Evolutionary conservation across 2,888 invertebrate genomes (phyloP).

Genomic region (Megaustenia siamemsis): DNA sequence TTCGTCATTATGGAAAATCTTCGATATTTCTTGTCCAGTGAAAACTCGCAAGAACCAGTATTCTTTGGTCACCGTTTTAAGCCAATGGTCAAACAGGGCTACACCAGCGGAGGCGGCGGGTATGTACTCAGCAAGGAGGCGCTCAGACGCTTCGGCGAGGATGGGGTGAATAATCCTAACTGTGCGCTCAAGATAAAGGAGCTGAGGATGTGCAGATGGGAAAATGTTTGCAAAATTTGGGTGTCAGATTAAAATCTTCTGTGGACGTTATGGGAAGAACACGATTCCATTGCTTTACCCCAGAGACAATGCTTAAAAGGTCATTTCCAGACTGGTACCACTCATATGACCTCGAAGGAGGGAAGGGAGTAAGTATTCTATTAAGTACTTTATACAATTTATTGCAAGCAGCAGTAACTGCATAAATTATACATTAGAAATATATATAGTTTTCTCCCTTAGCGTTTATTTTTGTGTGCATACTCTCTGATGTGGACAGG

Average conservation of each 20-base stretch:
- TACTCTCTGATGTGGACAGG: no score
- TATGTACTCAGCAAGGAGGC: conserved; percentile 95
- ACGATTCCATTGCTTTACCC: conserved; percentile 77
- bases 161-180: conserved; percentile 76
- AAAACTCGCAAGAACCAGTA: background rate
- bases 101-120: conserved; percentile 83
- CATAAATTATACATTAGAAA: no score
- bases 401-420: no score
- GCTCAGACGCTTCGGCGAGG: conserved; percentile 85
- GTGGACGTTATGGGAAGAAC: conserved; percentile 72
- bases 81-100: background rate
- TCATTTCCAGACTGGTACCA: conserved; percentile 23
- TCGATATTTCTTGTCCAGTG: conserved; percentile 86
- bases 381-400: no score
- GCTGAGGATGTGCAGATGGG: conserved; percentile 77
- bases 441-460: no score
- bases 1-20: conserved; percentile 97
- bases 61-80: conserved; percentile 3
- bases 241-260: conserved; percentile 72
- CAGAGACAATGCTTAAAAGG: conserved; percentile 52
- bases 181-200: conserved; percentile 70
- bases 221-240: conserved; percentile 74
- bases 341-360: conserved; percentile 9
- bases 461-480: no score
- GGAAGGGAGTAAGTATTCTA: background rate